Evolutionary conservation across 2,888 invertebrate genomes (phyloP).

Genomic region (Euspilapteryx auroguttella): DNA sequence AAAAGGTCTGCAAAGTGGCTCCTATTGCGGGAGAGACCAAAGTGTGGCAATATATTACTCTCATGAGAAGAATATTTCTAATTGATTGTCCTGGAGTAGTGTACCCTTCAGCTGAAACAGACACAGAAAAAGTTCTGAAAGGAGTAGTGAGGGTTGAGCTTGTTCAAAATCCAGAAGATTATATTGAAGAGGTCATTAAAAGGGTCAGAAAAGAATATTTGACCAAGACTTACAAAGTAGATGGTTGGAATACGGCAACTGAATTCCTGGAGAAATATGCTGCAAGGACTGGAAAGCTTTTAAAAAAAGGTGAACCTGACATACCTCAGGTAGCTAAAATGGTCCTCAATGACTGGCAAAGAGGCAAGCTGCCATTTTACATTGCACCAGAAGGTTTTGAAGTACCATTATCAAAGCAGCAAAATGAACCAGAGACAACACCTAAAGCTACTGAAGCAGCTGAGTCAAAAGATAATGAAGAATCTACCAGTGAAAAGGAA

Average conservation of each 20-base stretch:
- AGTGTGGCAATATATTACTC: slow-evolving; percentile 99
- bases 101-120: slow-evolving; percentile 94
- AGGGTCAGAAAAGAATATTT: slow-evolving; percentile 90
- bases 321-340: slow-evolving; percentile 85
- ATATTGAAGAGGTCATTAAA: slow-evolving; percentile 83
- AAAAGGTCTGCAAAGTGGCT: slow-evolving; percentile 98
- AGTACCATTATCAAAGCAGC: slow-evolving; percentile 60
- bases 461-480: slow-evolving; percentile 13
- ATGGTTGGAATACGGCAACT: slow-evolving; percentile 75
- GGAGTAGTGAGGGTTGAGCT: slow-evolving; percentile 97
- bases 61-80: slow-evolving; percentile 95
- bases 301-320: slow-evolving; percentile 98
- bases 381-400: slow-evolving; percentile 84
- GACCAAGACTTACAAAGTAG: slow-evolving; percentile 85
- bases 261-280: slow-evolving; percentile 94
- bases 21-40: slow-evolving; percentile 98
- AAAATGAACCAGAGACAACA: slow-evolving; percentile 12
- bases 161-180: slow-evolving; percentile 92
- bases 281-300: slow-evolving; percentile 80
- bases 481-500: slow-evolving; percentile 9
- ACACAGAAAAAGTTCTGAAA: slow-evolving; percentile 92
- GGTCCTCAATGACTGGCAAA: slow-evolving; percentile 98
- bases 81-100: slow-evolving; percentile 99
- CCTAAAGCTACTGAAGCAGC: slow-evolving; percentile 16
- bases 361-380: slow-evolving; percentile 96